Base-by-base conservation (phyloP, 2,888 invertebrate genomes). In the Oxycera nigricornis region DNA sequence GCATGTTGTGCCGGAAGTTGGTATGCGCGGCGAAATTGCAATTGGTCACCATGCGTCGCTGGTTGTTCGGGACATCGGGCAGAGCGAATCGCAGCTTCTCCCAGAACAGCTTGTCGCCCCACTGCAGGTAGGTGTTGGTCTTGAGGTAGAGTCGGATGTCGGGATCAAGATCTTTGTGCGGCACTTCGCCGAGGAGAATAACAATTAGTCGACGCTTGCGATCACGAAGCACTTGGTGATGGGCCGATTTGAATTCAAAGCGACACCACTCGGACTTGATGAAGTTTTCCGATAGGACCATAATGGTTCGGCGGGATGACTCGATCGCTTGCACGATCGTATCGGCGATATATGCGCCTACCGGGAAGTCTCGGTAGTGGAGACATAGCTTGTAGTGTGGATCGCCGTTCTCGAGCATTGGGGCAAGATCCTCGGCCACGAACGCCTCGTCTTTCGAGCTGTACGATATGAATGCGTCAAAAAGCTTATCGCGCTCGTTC, bases 41-140 rank as follows among this genome's bases (percentile, higher is more conserved):
- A 84, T 87, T 76, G 85, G 87, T 74, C 41, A 65, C 65, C 85
- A 87, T 75, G 65, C 81, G 86, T 52, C 81, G 81, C 68, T 84
- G 84, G 78, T 89, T 82, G 73, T 83, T 84, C 30, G 82, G 81
- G 24, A 85, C 90, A 81, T 96, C 95, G 76, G 96, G 96, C 90
- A 97, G 91, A 72, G 95, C 94, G 83, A 94, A 96, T 83, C 94
- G 91, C 77, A 98, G 87, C 86, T 97, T 96, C 84, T 96, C 95
- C 97, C 97, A 98, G 87, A 98, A 98, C 82, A 95, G 90, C 82
- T 94, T 92, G 86, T 97, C 97, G 79, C 94, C 94, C 93, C 94
- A 95, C 85, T 94, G 93, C 82, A 98, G 90, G 83, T 94, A 93
- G 78, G 94, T 94, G 87, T 95, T 95, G 77, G 95, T 93, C 84